These are phyloP conservation scores for Leucoma salicis DNA, from an alignment of 2,888 invertebrate species.

Conservation along the genomic window DNA sequence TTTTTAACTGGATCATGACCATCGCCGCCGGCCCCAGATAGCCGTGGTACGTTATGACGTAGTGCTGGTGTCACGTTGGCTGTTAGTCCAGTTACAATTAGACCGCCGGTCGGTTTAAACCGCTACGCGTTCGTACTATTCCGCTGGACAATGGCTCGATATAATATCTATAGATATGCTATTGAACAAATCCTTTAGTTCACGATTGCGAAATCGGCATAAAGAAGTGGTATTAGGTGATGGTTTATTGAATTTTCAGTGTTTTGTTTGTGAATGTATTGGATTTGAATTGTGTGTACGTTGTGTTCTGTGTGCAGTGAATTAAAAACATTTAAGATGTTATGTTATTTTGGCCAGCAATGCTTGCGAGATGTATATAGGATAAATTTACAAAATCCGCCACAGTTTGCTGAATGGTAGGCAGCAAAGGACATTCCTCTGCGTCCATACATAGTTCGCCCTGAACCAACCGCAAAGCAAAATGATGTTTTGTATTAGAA, in stretches of 20 bases:
- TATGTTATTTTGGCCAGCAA: too few relatives aligned
- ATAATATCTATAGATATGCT: slow-evolving; percentile 51
- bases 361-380: too few relatives aligned
- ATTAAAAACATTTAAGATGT: too few relatives aligned
- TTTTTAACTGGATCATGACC: slow-evolving; percentile 26
- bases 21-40: slow-evolving; percentile 22
- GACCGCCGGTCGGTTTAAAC: slow-evolving; percentile 50
- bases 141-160: slow-evolving; percentile 44
- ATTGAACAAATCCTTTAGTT: slow-evolving; percentile 70
- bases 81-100: slow-evolving; percentile 57
- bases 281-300: slow-evolving; percentile 10
- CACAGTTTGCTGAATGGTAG: too few relatives aligned
- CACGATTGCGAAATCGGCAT: slow-evolving; percentile 84
- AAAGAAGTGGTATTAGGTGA: slow-evolving; percentile 88
- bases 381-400: too few relatives aligned
- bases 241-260: slow-evolving; percentile 20
- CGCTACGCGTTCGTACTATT: slow-evolving; percentile 41
- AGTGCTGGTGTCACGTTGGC: slow-evolving; percentile 35
- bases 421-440: too few relatives aligned
- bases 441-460: too few relatives aligned
- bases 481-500: too few relatives aligned
- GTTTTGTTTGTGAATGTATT: slow-evolving; percentile 11
- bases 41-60: slow-evolving; percentile 31
- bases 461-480: too few relatives aligned
- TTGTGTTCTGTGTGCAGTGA: slow-evolving; percentile 1